These are phyloP conservation scores for Opisthograptis luteolata DNA, from an alignment of 2,888 invertebrate species.

Conservation along the genomic window DNA sequence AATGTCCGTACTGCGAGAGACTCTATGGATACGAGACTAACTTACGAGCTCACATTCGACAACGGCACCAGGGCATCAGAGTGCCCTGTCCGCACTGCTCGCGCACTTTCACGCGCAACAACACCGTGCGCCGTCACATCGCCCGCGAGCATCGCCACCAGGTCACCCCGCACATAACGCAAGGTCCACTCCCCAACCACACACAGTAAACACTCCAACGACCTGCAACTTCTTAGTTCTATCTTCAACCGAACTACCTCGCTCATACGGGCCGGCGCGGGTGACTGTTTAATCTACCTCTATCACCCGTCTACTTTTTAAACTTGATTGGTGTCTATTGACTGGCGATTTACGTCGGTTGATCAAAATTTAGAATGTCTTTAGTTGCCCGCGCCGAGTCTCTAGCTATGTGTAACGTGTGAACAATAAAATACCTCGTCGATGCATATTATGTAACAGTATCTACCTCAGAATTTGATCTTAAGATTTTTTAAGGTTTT, in stretches of 20 bases:
- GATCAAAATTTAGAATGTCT: slow-evolving; percentile 21
- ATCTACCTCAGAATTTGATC: slow-evolving; percentile 83
- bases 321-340: slow-evolving; percentile 32
- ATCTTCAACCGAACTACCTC: slow-evolving; percentile 76
- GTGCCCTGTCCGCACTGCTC: slow-evolving; percentile 96
- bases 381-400: slow-evolving; percentile 50
- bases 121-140: slow-evolving; percentile 95
- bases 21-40: slow-evolving; percentile 97
- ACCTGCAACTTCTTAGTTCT: slow-evolving; percentile 42
- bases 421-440: slow-evolving; percentile 79
- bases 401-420: slow-evolving; percentile 58
- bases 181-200: slow-evolving; percentile 85
- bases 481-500: slow-evolving; percentile 80
- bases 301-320: slow-evolving; percentile 34
- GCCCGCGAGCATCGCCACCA: slow-evolving; percentile 94
- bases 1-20: slow-evolving; percentile 96
- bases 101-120: slow-evolving; percentile 96
- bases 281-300: slow-evolving; percentile 50
- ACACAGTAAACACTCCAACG: slow-evolving; percentile 79
- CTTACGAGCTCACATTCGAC: slow-evolving; percentile 94
- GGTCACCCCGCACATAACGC: slow-evolving; percentile 86
- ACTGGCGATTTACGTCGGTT: slow-evolving; percentile 16
- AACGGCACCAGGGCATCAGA: slow-evolving; percentile 95
- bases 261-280: slow-evolving; percentile 56
- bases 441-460: slow-evolving; percentile 80